A percentile compares a stretch with the other conserved stretches of the same genome.
Evolutionary conservation across 2,888 invertebrate species (phyloP).

Genomic region (Lepidonotus clava): DNA sequence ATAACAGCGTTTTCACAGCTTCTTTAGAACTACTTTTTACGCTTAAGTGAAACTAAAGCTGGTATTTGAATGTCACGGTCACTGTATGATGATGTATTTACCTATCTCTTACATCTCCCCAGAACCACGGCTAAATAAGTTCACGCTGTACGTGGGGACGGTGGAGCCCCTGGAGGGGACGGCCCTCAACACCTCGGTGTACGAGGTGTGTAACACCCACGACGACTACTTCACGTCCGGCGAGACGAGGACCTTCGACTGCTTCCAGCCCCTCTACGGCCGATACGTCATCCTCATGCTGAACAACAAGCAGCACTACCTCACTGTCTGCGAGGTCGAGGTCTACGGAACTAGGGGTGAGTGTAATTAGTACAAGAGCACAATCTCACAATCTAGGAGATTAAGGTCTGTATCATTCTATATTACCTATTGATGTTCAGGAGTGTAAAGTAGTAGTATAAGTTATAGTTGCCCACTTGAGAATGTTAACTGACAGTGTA

Average conservation of each 20-base stretch:
- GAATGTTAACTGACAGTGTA: not conserved
- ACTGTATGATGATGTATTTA: not conserved
- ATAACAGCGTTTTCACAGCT: too few relatives aligned
- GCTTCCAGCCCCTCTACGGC: constrained; percentile 9
- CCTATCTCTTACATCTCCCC: not conserved
- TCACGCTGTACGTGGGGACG: constrained; percentile 4
- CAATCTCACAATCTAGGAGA: too few relatives aligned
- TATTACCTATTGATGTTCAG: too few relatives aligned
- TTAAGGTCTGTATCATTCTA: too few relatives aligned
- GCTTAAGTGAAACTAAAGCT: too few relatives aligned
- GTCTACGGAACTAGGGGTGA: constrained; percentile 38
- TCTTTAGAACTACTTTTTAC: too few relatives aligned
- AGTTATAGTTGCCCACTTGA: too few relatives aligned
- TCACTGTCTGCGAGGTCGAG: constrained; percentile 45
- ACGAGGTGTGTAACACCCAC: constrained; percentile 4
- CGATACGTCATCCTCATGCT: constrained; percentile 30
- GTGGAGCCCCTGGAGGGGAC: not conserved
- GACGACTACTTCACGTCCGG: not conserved
- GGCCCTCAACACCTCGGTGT: constrained; percentile 34
- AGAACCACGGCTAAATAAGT: constrained; percentile 27
- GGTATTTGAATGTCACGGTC: not conserved
- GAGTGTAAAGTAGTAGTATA: too few relatives aligned
- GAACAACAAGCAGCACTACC: constrained; percentile 3
- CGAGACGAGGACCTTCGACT: constrained; percentile 7
- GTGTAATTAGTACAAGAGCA: too few relatives aligned